Evolutionary conservation across 2,888 invertebrate genomes (phyloP).

Genomic region (Lycia hirtaria): DNA sequence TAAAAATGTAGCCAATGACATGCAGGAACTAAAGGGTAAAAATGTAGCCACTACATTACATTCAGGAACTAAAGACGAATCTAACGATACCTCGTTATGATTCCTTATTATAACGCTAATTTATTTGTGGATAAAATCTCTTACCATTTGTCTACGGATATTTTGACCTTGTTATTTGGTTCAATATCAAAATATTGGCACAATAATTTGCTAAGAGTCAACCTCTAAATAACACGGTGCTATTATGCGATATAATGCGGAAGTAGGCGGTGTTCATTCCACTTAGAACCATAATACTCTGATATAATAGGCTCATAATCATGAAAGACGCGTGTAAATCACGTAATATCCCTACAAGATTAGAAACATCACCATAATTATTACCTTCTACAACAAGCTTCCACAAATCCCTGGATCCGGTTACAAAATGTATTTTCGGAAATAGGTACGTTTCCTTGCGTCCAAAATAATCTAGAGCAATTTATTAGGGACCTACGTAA

Average conservation of each 20-base stretch:
- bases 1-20: too few relatives aligned
- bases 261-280: neutral
- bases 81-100: too few relatives aligned
- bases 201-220: too few relatives aligned
- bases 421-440: constrained; percentile 1
- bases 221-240: neutral
- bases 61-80: too few relatives aligned
- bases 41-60: too few relatives aligned
- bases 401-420: constrained; percentile 7
- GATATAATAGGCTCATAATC: constrained; percentile 1
- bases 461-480: constrained; percentile 5
- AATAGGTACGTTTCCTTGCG: constrained; percentile 8
- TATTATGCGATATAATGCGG: neutral
- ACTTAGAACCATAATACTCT: neutral
- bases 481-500: constrained; percentile 18
- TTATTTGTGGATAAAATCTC: too few relatives aligned
- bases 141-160: too few relatives aligned
- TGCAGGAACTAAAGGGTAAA: too few relatives aligned
- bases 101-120: too few relatives aligned
- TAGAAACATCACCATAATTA: constrained; percentile 11
- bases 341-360: constrained; percentile 6
- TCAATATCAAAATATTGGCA: too few relatives aligned
- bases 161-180: too few relatives aligned
- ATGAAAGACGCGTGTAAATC: constrained; percentile 1
- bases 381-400: constrained; percentile 6